phyloP scores from a whole-genome alignment of 2,888 invertebrate species.

The Xestia xanthographa region DNA sequence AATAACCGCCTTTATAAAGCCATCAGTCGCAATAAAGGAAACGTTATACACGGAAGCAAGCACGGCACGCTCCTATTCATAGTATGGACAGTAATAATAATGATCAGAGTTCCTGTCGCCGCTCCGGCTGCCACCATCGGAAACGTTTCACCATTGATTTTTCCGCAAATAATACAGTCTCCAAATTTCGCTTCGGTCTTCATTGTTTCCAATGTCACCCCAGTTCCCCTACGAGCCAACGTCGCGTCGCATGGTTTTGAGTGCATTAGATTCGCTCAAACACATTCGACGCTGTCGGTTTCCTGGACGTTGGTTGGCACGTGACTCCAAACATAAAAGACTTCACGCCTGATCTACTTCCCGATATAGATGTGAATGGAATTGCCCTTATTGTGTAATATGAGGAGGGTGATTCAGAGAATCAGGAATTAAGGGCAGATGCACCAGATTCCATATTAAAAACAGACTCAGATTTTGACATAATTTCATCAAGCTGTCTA shows the following conservation, averaged over 20 bases:
- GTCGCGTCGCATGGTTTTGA: conserved; percentile 87
- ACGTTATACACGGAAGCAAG: conserved; percentile 78
- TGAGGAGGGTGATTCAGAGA: conserved; percentile 76
- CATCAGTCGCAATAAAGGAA: conserved; percentile 81
- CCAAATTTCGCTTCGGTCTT: conserved; percentile 74
- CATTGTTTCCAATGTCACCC: conserved; percentile 75
- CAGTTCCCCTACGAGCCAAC: conserved; percentile 71
- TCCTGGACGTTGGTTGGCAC: conserved; percentile 87
- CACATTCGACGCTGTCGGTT: conserved; percentile 84
- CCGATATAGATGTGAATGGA: conserved; percentile 87
- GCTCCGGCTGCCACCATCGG: conserved; percentile 81
- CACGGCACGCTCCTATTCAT: conserved; percentile 81
- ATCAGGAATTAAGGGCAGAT: conserved; percentile 68
- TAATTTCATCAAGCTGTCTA: conserved; percentile 20
- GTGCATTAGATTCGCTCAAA: conserved; percentile 89
- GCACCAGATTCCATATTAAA: conserved; percentile 64
- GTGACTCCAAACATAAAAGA: conserved; percentile 89
- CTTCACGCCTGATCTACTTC: conserved; percentile 87
- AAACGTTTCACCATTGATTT: conserved; percentile 88
- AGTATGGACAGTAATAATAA: conserved; percentile 86
- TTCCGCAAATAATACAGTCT: conserved; percentile 88
- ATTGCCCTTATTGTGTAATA: conserved; percentile 88
- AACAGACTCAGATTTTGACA: conserved; percentile 34
- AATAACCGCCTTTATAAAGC: conserved; percentile 86
- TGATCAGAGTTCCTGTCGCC: conserved; percentile 86